Evolutionary conservation across 2,797 vertebrate genomes (phyloP).

Genomic region (Todus mexicanus): DNA sequence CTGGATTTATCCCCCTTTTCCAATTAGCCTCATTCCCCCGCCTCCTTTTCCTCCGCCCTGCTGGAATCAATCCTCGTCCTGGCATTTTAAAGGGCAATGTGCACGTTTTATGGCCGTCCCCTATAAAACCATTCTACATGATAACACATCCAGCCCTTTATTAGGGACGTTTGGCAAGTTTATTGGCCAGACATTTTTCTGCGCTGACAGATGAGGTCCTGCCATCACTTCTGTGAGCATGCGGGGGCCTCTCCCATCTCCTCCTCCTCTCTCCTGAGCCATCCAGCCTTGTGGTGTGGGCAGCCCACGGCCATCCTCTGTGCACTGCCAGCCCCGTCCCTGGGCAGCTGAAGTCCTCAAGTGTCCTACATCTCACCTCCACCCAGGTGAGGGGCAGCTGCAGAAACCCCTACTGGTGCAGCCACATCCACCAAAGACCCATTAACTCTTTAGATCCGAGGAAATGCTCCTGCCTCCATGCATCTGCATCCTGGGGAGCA

Average conservation of each 20-base stretch:
- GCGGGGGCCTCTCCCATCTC: not conserved
- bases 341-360: accelerated
- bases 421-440: not conserved
- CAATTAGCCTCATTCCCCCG: slow-evolving; percentile 43
- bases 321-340: not conserved
- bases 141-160: slow-evolving; percentile 66
- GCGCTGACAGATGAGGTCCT: slow-evolving; percentile 43
- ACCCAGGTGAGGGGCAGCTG: not conserved
- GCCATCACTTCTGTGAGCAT: slow-evolving; percentile 33
- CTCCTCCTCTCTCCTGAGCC: not conserved
- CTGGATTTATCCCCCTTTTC: slow-evolving; percentile 55
- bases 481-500: accelerated
- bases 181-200: slow-evolving; percentile 65
- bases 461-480: accelerated
- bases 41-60: not conserved
- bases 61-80: slow-evolving; percentile 58
- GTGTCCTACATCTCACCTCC: not conserved
- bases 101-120: slow-evolving; percentile 53
- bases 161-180: slow-evolving; percentile 65
- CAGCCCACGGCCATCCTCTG: not conserved
- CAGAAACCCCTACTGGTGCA: not conserved
- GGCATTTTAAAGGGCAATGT: slow-evolving; percentile 69
- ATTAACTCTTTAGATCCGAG: not conserved
- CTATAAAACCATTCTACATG: slow-evolving; percentile 66
- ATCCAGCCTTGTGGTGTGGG: accelerated